Conservation (phyloP, 2,888 invertebrate species). For the Xylocampa areola region DNA sequence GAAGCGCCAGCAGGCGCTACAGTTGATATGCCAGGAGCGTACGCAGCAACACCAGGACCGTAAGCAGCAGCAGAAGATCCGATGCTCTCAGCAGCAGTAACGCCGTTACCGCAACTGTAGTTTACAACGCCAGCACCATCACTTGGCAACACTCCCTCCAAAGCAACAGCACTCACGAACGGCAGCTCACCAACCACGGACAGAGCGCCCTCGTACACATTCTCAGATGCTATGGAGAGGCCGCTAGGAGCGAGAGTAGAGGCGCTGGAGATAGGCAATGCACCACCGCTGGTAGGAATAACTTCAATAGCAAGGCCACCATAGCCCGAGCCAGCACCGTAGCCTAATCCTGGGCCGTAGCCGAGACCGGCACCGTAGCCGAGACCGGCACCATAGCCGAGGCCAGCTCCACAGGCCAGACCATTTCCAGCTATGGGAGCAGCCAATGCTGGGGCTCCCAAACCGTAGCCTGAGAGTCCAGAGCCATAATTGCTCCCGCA, state of each 20-base stretch:
- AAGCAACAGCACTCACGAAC: no score
- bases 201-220: no score
- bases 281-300: constrained; percentile 49
- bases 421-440: neutral
- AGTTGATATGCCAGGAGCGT: constrained; percentile 3
- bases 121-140: no score
- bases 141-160: no score
- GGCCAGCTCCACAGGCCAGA: neutral
- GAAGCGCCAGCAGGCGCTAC: no score
- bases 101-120: no score
- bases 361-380: neutral
- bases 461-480: no score
- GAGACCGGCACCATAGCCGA: neutral
- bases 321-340: neutral
- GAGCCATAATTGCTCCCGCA: no score
- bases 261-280: constrained; percentile 47
- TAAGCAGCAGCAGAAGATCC: constrained; percentile 35
- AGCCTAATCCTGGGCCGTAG: neutral
- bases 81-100: no score
- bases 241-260: constrained; percentile 52
- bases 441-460: no score
- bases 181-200: no score
- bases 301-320: no score
- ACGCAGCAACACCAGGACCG: constrained; percentile 34
- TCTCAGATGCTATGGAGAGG: constrained; percentile 25